A percentile compares a stretch with the other conserved stretches of the same genome.
Evolutionary conservation across 2,888 invertebrate species (phyloP).

Genomic region (Leptinotarsa tumamoca): DNA sequence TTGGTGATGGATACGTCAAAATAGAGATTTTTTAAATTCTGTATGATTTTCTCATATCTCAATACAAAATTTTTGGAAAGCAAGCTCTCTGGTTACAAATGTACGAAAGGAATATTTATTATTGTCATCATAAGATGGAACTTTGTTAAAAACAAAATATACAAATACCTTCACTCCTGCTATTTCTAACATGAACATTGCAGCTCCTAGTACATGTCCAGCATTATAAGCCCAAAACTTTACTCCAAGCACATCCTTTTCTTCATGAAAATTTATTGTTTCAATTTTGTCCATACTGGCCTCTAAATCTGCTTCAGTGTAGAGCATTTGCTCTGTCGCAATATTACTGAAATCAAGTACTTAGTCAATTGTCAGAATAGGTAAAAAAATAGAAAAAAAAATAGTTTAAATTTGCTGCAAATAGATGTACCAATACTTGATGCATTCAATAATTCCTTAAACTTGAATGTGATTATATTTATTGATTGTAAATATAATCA

Average conservation of each 20-base stretch:
- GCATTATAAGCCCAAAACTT: slow-evolving; percentile 99
- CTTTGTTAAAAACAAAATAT: too few relatives aligned
- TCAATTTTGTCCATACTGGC: slow-evolving; percentile 99
- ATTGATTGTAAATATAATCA: too few relatives aligned
- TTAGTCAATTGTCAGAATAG: background rate
- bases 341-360: slow-evolving; percentile 80
- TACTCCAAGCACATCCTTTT: slow-evolving; percentile 96
- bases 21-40: too few relatives aligned
- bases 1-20: too few relatives aligned
- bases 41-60: too few relatives aligned
- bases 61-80: too few relatives aligned
- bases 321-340: slow-evolving; percentile 96
- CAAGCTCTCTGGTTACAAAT: too few relatives aligned
- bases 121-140: too few relatives aligned
- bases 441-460: too few relatives aligned
- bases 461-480: too few relatives aligned
- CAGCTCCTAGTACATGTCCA: slow-evolving; percentile 98
- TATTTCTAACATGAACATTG: slow-evolving; percentile 99
- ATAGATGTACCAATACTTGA: too few relatives aligned
- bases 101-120: too few relatives aligned
- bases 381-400: background rate
- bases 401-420: background rate
- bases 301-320: slow-evolving; percentile 96
- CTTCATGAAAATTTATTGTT: slow-evolving; percentile 97
- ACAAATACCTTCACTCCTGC: slow-evolving; percentile 83